These are phyloP conservation scores for Bos javanicus DNA, from an alignment of 2,113 vertebrate species.

Conservation along the genomic window DNA sequence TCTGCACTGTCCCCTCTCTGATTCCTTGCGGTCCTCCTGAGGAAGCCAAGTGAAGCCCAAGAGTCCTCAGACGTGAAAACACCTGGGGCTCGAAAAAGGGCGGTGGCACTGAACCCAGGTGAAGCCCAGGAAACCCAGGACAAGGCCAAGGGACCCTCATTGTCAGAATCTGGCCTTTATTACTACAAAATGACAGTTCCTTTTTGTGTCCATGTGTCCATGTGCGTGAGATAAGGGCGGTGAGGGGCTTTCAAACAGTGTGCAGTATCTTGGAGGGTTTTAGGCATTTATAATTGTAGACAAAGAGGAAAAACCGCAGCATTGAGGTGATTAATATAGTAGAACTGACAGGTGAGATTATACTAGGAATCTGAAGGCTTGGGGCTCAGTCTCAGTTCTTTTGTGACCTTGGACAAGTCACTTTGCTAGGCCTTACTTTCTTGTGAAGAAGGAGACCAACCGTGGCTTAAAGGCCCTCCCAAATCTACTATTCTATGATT, in stretches of 20 bases:
- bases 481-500: not conserved
- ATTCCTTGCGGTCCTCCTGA: not conserved
- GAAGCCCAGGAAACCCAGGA: not conserved
- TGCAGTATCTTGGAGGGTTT: not conserved
- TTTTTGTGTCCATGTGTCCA: not conserved
- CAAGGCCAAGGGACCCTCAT: not conserved
- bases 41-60: not conserved
- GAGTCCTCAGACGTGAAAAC: not conserved
- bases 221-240: not conserved
- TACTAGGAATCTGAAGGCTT: not conserved
- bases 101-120: not conserved
- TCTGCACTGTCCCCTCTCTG: not conserved
- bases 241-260: not conserved
- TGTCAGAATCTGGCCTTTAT: not conserved
- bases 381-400: not conserved
- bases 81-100: not conserved
- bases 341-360: not conserved
- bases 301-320: not conserved
- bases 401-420: not conserved
- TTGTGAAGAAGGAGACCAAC: not conserved
- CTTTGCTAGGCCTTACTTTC: not conserved
- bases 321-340: not conserved
- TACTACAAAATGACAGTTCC: not conserved
- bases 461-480: not conserved
- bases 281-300: not conserved